Conservation (phyloP, 2,797 vertebrate genomes). For the Thunnus albacares region DNA sequence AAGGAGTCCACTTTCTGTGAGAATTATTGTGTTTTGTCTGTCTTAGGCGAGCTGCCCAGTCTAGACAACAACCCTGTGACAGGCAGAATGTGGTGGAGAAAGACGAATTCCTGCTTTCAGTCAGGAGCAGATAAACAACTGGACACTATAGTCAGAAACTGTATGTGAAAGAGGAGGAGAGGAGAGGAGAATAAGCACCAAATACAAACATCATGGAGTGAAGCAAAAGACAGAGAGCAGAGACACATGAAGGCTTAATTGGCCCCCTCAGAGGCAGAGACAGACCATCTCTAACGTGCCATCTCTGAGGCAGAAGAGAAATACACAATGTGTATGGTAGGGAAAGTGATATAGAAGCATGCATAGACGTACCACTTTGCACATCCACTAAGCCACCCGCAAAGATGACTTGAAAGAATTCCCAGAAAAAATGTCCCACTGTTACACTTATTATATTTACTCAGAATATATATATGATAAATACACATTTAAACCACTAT, state of each 20-base stretch:
- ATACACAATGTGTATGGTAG: constrained; percentile 22
- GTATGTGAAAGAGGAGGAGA: constrained; percentile 11
- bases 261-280: constrained; percentile 47
- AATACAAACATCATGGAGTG: constrained; percentile 40
- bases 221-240: constrained; percentile 39
- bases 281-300: constrained; percentile 13
- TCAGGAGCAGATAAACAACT: constrained; percentile 60
- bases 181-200: constrained; percentile 9
- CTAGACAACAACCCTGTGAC: constrained; percentile 55
- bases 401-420: neutral
- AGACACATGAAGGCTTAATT: constrained; percentile 68
- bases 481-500: neutral
- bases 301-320: neutral
- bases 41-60: constrained; percentile 49
- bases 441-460: neutral
- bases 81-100: constrained; percentile 43
- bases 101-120: constrained; percentile 54
- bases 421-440: neutral
- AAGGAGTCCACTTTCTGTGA: constrained; percentile 26
- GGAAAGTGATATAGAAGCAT: constrained; percentile 11
- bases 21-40: constrained; percentile 63
- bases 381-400: neutral
- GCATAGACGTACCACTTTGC: neutral
- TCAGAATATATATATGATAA: neutral
- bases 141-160: constrained; percentile 39